A percentile compares a stretch with the other conserved stretches of the same genome.
These are phyloP conservation scores for Tolmerus cingulatus DNA, from an alignment of 2,888 invertebrate species.

Conservation along the genomic window DNA sequence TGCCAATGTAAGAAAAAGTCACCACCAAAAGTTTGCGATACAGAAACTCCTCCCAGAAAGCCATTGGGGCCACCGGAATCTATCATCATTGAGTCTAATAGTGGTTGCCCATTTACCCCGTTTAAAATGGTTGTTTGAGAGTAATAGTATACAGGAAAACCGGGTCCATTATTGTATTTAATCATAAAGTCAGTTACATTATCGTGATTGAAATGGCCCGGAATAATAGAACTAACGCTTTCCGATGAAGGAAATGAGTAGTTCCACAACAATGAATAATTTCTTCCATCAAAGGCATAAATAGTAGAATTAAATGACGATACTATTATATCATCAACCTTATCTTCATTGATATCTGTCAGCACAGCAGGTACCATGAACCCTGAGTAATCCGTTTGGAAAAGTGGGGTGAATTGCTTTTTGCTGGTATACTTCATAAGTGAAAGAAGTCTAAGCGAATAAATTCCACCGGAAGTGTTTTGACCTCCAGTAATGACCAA, in stretches of 20 bases:
- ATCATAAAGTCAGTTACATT: constrained; percentile 80
- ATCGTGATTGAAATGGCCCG: constrained; percentile 81
- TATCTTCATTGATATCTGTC: constrained; percentile 76
- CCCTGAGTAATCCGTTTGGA: constrained; percentile 70
- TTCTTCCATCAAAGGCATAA: constrained; percentile 75
- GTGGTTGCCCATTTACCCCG: constrained; percentile 58
- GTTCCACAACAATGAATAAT: constrained; percentile 76
- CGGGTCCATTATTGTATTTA: constrained; percentile 72
- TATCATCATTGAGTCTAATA: constrained; percentile 61
- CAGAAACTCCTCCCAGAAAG: constrained; percentile 61
- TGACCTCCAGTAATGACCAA: constrained; percentile 80
- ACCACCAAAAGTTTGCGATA: constrained; percentile 68
- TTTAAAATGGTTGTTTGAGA: constrained; percentile 66
- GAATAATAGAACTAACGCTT: constrained; percentile 78
- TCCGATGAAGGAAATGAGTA: constrained; percentile 71
- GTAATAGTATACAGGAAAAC: constrained; percentile 77
- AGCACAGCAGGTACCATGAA: constrained; percentile 73
- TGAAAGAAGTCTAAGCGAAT: constrained; percentile 68
- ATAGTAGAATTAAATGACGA: constrained; percentile 77
- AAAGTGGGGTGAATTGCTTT: constrained; percentile 67
- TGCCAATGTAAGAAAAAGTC: constrained; percentile 83
- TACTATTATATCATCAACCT: constrained; percentile 75
- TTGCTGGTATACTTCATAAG: constrained; percentile 65
- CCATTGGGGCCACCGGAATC: constrained; percentile 63
- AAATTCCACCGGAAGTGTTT: constrained; percentile 75